Evolutionary conservation across 2,797 vertebrate species (phyloP), one percentile per base, ranked within the genome.

Genomic region (Chiloscyllium punctatum): DNA sequence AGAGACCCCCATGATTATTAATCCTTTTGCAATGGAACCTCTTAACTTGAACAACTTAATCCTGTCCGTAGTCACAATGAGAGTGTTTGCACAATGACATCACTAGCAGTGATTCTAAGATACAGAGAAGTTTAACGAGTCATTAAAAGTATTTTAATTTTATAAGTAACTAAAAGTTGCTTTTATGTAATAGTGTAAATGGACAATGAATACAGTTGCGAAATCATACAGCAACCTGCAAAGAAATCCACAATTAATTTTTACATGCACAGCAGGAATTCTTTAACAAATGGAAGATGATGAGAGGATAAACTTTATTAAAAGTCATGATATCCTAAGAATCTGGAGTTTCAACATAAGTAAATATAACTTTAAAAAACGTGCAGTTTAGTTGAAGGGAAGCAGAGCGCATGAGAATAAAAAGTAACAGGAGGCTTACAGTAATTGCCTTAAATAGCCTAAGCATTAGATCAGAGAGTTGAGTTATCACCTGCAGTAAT

Each of bases 161-260:
- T 16, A 87, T 42, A 33, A 87, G 25, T 48, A 6, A 87, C 88
- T 16, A 91, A 37, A 91, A 62, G 62, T 66, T 91, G 62, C 88
- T 16, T 21, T 48, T 48, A 48, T 57, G 15, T 27, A 91, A n/a
- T 5, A 33, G 88, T 91, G 13, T 27, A 57, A 57, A 88, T 66
- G 30, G 57, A 9, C 33, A 91, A n/a, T 33, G 4, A n/a, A 57
- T 33, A n/a, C 21, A 66, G 18, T n/a, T n/a, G 6, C n/a, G 88
- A 66, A 91, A 91, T 66, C 9, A 91, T 91, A 16, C 62, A 66
- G 33, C 15, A 91, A 91, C 27, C 57, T 62, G 62, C 27, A 16
- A 66, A 66, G 88, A 91, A 91, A 91, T 33, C 88, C 66, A 66
- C 88, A 66, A 90, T 91, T 33, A 16, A 62, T 91, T 62, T 91